Conservation (phyloP, 2,113 vertebrate species). For the Ancistrus triradiatus region DNA sequence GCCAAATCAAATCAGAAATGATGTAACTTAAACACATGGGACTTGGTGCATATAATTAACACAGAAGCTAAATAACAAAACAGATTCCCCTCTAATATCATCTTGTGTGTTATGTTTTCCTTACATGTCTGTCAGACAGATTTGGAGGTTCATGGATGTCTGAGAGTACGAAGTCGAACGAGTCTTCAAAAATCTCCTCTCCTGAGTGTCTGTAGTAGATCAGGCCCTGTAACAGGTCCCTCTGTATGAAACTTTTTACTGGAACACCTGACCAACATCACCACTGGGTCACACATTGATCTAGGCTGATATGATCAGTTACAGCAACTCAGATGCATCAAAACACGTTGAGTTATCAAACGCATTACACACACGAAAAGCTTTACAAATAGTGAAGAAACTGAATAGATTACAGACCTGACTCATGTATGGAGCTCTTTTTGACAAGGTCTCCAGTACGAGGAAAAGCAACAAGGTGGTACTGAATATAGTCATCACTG, state of each 20-base stretch:
- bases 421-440: conserved; percentile 46
- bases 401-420: conserved; percentile 46
- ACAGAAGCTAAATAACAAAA: too few species aligned
- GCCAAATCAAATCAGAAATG: too few species aligned
- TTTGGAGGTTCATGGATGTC: conserved; percentile 68
- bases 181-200: conserved; percentile 68
- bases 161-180: conserved; percentile 63
- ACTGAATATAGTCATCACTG: conserved; percentile 63
- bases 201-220: conserved; percentile 69
- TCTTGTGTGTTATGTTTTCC: conserved; percentile 6
- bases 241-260: conserved; percentile 66
- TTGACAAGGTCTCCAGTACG: conserved; percentile 56
- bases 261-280: conserved; percentile 46
- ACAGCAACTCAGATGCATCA: background rate
- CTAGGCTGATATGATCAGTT: too few species aligned
- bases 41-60: too few species aligned
- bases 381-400: background rate
- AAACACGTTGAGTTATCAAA: too few species aligned
- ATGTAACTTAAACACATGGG: too few species aligned
- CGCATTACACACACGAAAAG: background rate
- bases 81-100: too few species aligned
- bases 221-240: conserved; percentile 63
- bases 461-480: conserved; percentile 39
- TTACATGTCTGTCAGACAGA: conserved; percentile 66
- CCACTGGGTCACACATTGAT: background rate